Evolutionary conservation across 2,797 vertebrate genomes (phyloP).

Genomic region (Calcarius lapponicus): DNA sequence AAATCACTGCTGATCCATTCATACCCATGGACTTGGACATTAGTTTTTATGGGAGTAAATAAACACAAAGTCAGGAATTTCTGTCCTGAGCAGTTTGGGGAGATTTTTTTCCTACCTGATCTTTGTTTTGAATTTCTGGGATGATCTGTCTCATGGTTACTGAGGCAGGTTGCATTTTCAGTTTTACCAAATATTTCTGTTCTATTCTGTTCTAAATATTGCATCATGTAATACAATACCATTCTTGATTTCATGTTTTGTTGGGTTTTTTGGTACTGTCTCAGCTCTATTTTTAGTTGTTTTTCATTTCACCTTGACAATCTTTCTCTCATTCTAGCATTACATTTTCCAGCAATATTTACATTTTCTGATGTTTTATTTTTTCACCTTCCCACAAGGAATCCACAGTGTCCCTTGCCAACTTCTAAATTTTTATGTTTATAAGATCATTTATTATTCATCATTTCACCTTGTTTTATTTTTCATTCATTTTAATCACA

Average conservation of each 20-base stretch:
- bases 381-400: not conserved
- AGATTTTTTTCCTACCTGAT: rapidly evolving
- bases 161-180: not conserved
- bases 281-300: not conserved
- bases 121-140: not conserved
- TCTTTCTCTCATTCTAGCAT: not conserved
- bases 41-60: not conserved
- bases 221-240: not conserved
- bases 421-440: not conserved
- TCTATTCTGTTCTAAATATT: not conserved
- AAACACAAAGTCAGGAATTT: not conserved
- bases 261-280: not conserved
- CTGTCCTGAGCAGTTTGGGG: rapidly evolving
- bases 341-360: not conserved
- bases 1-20: not conserved
- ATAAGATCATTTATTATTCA: not conserved
- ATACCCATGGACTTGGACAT: not conserved
- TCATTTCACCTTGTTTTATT: not conserved
- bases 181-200: not conserved
- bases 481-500: not conserved
- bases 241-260: not conserved
- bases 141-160: not conserved
- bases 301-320: not conserved
- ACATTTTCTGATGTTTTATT: not conserved
- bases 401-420: not conserved